Percentiles rank a stretch among this genome's conserved stretches.
Conservation (phyloP, 2,888 invertebrate species). For the Rutpela maculata region DNA sequence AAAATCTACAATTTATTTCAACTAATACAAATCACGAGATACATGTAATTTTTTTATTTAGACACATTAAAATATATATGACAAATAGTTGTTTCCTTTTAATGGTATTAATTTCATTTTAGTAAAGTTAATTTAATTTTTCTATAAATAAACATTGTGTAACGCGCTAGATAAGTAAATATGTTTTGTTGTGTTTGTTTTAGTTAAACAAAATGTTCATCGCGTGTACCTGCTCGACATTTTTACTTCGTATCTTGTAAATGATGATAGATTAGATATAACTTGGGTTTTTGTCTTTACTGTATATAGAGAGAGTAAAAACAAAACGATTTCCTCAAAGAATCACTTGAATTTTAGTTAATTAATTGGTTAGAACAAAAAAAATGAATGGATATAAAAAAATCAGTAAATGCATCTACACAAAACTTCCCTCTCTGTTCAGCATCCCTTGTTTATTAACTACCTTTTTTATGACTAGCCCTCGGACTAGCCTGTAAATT, state of each 20-base stretch:
- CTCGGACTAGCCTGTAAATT: too few species aligned
- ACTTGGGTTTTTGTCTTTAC: neutral
- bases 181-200: neutral
- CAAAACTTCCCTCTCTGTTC: too few species aligned
- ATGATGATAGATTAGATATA: neutral
- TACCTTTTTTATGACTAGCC: too few species aligned
- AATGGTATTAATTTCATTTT: conserved; percentile 6
- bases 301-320: too few species aligned
- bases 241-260: neutral
- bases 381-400: too few species aligned
- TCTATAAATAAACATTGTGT: conserved; percentile 43
- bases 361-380: too few species aligned
- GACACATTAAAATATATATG: neutral
- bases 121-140: conserved; percentile 14
- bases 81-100: conserved; percentile 6
- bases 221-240: neutral
- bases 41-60: neutral
- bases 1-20: neutral
- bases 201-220: conserved; percentile 3
- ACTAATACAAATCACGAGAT: neutral
- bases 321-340: too few species aligned
- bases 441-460: too few species aligned
- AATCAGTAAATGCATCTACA: too few species aligned
- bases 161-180: conserved; percentile 12
- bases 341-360: too few species aligned